Percentiles rank a stretch among this genome's conserved stretches.
These are phyloP conservation scores for Cydia amplana DNA, from an alignment of 1,140 invertebrate genomes.

Conservation along the genomic window DNA sequence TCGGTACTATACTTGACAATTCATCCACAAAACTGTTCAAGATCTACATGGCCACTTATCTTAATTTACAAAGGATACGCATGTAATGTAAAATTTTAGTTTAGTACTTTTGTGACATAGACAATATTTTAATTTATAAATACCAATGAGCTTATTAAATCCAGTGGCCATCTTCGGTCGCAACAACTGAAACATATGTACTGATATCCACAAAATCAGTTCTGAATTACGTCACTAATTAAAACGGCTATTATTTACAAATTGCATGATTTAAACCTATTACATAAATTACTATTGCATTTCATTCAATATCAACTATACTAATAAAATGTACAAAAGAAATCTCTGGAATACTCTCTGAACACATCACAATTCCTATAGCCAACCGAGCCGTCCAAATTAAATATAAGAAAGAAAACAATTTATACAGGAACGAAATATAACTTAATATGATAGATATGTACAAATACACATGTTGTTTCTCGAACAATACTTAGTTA, in stretches of 20 bases:
- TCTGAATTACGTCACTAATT: constrained; percentile 56
- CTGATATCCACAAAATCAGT: constrained; percentile 57
- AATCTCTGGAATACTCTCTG: constrained; percentile 58
- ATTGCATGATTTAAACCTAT: constrained; percentile 66
- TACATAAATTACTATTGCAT: constrained; percentile 79
- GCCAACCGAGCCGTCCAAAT: constrained; percentile 66
- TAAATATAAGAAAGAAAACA: constrained; percentile 69
- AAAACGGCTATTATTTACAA: constrained; percentile 72
- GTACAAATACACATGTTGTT: constrained; percentile 71
- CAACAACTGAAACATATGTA: constrained; percentile 43
- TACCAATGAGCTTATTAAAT: constrained; percentile 47
- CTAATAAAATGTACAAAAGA: constrained; percentile 75
- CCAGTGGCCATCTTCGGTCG: constrained; percentile 48
- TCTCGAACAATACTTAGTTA: constrained; percentile 66
- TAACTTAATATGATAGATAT: constrained; percentile 74
- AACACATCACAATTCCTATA: constrained; percentile 77
- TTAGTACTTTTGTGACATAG: constrained; percentile 54
- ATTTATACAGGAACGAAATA: constrained; percentile 77
- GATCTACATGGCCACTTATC: constrained; percentile 72
- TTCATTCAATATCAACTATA: constrained; percentile 70
- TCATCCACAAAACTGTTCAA: constrained; percentile 52
- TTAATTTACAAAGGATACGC: constrained; percentile 69
- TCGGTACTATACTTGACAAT: background rate
- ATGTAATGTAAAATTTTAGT: constrained; percentile 59
- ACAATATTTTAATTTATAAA: constrained; percentile 43